A percentile compares a stretch with the other conserved stretches of the same genome.
Conservation (phyloP, 2,888 invertebrate genomes). For the Rotaria macrura region DNA sequence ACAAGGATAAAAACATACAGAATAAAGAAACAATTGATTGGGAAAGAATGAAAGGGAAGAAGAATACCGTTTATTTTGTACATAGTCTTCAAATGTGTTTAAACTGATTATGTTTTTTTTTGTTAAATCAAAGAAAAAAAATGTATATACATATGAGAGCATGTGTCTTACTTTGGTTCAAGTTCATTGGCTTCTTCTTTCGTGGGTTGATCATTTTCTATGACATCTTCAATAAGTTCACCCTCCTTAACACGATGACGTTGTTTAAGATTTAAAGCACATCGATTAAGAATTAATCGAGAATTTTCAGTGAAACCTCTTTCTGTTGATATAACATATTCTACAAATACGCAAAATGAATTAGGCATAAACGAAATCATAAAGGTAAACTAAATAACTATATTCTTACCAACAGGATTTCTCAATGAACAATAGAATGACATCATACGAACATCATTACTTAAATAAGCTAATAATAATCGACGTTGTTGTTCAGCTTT, state of each 20-base stretch:
- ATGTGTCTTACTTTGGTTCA: neutral
- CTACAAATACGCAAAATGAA: constrained; percentile 34
- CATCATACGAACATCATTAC: constrained; percentile 46
- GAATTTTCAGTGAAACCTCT: constrained; percentile 38
- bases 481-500: constrained; percentile 45
- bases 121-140: too few species aligned
- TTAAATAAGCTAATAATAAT: constrained; percentile 44
- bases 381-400: neutral
- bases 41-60: neutral
- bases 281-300: constrained; percentile 39
- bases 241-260: constrained; percentile 23
- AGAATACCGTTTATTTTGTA: too few species aligned
- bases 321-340: constrained; percentile 44
- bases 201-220: constrained; percentile 12
- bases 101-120: too few species aligned
- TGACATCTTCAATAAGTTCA: constrained; percentile 28
- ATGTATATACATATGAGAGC: neutral
- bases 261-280: constrained; percentile 26
- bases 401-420: constrained; percentile 41
- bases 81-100: too few species aligned
- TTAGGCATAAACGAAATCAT: neutral
- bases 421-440: constrained; percentile 43
- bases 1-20: neutral
- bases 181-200: neutral
- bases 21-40: neutral